A percentile compares a stretch with the other conserved stretches of the same genome.
Evolutionary conservation across 2,888 invertebrate species (phyloP).

Genomic region (Malthinus seriepunctatus): DNA sequence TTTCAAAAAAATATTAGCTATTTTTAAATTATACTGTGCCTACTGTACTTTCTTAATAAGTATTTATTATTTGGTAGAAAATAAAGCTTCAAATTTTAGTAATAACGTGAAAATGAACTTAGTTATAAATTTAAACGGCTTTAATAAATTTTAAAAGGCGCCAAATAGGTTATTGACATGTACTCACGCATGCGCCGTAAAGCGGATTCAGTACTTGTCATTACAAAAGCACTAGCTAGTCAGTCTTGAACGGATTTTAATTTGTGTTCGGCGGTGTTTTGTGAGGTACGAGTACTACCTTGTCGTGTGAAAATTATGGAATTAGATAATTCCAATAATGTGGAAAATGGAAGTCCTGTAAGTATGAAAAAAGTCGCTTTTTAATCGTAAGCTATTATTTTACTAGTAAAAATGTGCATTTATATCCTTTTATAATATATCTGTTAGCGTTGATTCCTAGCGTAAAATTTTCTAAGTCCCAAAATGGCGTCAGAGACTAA

Average conservation of each 20-base stretch:
- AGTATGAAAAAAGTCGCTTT: slow-evolving; percentile 53
- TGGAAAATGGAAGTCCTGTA: slow-evolving; percentile 63
- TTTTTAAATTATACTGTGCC: too few relatives aligned
- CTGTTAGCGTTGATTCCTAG: slow-evolving; percentile 26
- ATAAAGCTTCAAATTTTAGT: too few relatives aligned
- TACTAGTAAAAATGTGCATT: not conserved
- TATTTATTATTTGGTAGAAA: too few relatives aligned
- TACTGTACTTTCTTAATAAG: too few relatives aligned
- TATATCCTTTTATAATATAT: not conserved
- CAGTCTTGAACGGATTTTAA: slow-evolving; percentile 26
- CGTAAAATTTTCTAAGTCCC: slow-evolving; percentile 75
- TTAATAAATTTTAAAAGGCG: slow-evolving; percentile 10
- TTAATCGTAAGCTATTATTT: not conserved
- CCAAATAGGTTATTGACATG: slow-evolving; percentile 35
- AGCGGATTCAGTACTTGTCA: slow-evolving; percentile 62
- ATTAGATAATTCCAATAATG: slow-evolving; percentile 65
- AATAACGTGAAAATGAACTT: too few relatives aligned
- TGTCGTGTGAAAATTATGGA: slow-evolving; percentile 62
- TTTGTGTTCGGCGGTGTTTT: slow-evolving; percentile 26
- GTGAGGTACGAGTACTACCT: slow-evolving; percentile 18
- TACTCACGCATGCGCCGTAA: slow-evolving; percentile 63
- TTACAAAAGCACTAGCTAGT: slow-evolving; percentile 35
- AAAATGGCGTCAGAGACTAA: slow-evolving; percentile 85
- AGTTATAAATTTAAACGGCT: too few relatives aligned
- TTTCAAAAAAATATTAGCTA: too few relatives aligned